Evolutionary conservation across 2,888 invertebrate genomes (phyloP), one percentile per base, ranked within the genome.

Genomic region (Cryptocephalus primarius): DNA sequence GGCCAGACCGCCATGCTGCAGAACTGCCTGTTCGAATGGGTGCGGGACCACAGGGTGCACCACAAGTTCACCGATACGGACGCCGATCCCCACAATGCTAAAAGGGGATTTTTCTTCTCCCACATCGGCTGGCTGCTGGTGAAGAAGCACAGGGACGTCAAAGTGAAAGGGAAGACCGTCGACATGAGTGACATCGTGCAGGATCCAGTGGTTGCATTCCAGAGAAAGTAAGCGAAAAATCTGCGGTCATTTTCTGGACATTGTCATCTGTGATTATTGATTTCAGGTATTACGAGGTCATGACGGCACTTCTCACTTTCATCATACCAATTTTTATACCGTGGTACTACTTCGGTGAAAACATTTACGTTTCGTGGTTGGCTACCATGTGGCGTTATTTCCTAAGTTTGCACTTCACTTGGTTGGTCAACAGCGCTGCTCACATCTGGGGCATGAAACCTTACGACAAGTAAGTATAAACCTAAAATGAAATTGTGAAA

Each of bases 361-460:
- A 76, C 32, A 70, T 81, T 0, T 79, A 79, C 72, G 74, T 76
- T 14, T 79, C 89, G 9, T 91, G 88, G 81, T 88, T 88, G 69
- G 74, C 83, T 38, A 78, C 82, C 9, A 73, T 92, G 50, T 72
- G 85, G 54, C 78, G 93, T 46, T 94, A 92, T 71, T 80, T 82
- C 4, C 40, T 85, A 8, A 78, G 83, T 0, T 75, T 95, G 40
- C 85, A 96, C 67, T 76, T 81, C 59, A 95, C 94, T 0, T 95
- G 94, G 94, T 72, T 89, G 48, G 91, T 95, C 12, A 95, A 95
- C 73, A 91, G 90, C 49, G 89, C 88, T 0, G 94, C 94, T 1
- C 94, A 94, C 66, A 83, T 90, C 59, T 93, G 87, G 80, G 95
- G 95, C 55, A 85, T 79, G 67, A 83, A 80, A 62, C 94, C 95